Evolutionary conservation across 2,113 vertebrate genomes (phyloP).

Genomic region (Aegotheles bennettii): DNA sequence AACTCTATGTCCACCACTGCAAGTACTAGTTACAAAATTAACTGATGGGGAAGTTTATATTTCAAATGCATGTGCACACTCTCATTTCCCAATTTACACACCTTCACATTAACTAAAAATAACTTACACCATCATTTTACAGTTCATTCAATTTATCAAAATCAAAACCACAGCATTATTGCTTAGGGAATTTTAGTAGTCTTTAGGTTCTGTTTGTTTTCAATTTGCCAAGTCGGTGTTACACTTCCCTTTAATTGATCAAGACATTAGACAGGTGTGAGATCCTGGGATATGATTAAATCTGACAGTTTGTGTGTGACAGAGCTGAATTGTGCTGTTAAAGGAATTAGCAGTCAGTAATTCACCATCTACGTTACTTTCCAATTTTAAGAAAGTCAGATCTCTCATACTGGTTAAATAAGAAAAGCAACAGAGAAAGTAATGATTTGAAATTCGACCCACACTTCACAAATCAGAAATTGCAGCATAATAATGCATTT

Average conservation of each 20-base stretch:
- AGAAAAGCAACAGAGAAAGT: not conserved
- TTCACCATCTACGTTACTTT: not conserved
- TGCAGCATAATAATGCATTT: not conserved
- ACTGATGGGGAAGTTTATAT: not conserved
- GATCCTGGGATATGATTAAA: not conserved
- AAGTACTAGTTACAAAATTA: not conserved
- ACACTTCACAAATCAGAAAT: not conserved
- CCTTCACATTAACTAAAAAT: not conserved
- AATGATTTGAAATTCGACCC: not conserved
- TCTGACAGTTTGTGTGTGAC: not conserved
- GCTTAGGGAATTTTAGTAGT: not conserved
- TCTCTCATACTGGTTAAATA: not conserved
- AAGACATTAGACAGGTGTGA: not conserved
- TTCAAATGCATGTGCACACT: not conserved
- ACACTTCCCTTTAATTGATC: not conserved
- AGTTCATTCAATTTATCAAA: conserved; percentile 10
- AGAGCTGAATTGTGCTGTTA: not conserved
- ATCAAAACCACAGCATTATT: not conserved
- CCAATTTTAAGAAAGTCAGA: not conserved
- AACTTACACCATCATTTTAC: conserved; percentile 8
- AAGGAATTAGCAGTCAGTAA: not conserved
- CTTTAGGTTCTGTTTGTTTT: too few species aligned
- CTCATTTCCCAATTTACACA: not conserved
- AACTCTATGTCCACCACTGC: not conserved
- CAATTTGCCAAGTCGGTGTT: not conserved